A percentile compares a stretch with the other conserved stretches of the same genome.
These are phyloP conservation scores for Pseudochromis fuscus DNA, from an alignment of 2,797 vertebrate species.

Conservation along the genomic window DNA sequence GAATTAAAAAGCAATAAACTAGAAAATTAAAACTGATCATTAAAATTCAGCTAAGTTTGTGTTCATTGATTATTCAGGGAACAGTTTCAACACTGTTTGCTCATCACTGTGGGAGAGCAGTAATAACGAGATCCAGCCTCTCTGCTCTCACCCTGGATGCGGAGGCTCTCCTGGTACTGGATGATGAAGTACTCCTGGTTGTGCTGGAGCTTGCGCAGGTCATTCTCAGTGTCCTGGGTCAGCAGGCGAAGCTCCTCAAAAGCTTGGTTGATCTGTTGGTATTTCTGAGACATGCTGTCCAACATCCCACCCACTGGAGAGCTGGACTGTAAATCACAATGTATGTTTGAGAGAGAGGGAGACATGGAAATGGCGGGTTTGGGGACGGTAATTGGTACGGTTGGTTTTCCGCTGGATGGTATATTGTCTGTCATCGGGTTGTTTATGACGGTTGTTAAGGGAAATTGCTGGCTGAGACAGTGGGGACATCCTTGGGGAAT, in stretches of 20 bases:
- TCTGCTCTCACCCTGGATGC: constrained; percentile 91
- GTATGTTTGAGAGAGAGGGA: constrained; percentile 15
- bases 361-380: not conserved
- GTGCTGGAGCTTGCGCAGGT: constrained; percentile 97
- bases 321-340: constrained; percentile 84
- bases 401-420: constrained; percentile 18
- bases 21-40: too few relatives aligned
- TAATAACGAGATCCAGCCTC: constrained; percentile 27
- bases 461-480: constrained; percentile 13
- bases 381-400: not conserved
- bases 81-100: not conserved
- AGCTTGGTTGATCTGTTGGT: constrained; percentile 96
- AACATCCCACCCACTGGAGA: constrained; percentile 89
- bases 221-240: constrained; percentile 94
- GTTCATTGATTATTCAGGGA: too few relatives aligned
- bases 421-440: constrained; percentile 31
- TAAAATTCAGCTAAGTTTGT: too few relatives aligned
- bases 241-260: constrained; percentile 89
- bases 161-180: constrained; percentile 97
- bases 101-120: not conserved
- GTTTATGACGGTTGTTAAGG: constrained; percentile 47
- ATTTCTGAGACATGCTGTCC: constrained; percentile 96
- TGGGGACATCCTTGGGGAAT: not conserved
- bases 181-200: constrained; percentile 99
- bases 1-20: not conserved